phyloP scores from a whole-genome alignment of 2,113 vertebrate genomes.

The Xiphias gladius region DNA sequence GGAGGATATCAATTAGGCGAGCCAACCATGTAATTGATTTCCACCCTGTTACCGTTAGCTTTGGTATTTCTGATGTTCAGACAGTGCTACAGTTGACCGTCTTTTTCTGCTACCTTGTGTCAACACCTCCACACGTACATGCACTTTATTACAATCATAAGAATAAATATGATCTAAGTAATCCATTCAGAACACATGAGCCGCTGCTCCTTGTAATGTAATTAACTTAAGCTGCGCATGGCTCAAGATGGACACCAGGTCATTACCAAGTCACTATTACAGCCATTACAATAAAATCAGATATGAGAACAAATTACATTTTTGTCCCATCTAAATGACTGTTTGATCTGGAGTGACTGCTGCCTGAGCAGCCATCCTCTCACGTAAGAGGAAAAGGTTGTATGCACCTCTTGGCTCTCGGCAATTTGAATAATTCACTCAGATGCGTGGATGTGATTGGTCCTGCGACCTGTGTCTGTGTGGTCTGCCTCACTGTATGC shows the following conservation, averaged over 20 bases:
- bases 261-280: slow-evolving; percentile 55
- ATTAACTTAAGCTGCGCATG: slow-evolving; percentile 45
- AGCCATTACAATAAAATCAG: slow-evolving; percentile 68
- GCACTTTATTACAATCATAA: slow-evolving; percentile 54
- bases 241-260: slow-evolving; percentile 49
- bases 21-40: slow-evolving; percentile 87
- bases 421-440: slow-evolving; percentile 82
- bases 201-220: slow-evolving; percentile 50
- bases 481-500: slow-evolving; percentile 69
- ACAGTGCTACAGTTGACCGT: slow-evolving; percentile 40
- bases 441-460: slow-evolving; percentile 74
- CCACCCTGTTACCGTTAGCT: slow-evolving; percentile 80
- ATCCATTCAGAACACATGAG: slow-evolving; percentile 57
- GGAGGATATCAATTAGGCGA: slow-evolving; percentile 85
- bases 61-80: slow-evolving; percentile 70
- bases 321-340: slow-evolving; percentile 55
- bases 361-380: slow-evolving; percentile 44
- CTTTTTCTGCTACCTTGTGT: slow-evolving; percentile 61
- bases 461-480: slow-evolving; percentile 68
- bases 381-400: slow-evolving; percentile 57
- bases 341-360: slow-evolving; percentile 45
- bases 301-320: slow-evolving; percentile 68
- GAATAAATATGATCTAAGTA: slow-evolving; percentile 61
- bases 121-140: slow-evolving; percentile 65
- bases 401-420: slow-evolving; percentile 65